Base-by-base conservation (phyloP, 2,888 invertebrate genomes). In the Diloba caeruleocephala region DNA sequence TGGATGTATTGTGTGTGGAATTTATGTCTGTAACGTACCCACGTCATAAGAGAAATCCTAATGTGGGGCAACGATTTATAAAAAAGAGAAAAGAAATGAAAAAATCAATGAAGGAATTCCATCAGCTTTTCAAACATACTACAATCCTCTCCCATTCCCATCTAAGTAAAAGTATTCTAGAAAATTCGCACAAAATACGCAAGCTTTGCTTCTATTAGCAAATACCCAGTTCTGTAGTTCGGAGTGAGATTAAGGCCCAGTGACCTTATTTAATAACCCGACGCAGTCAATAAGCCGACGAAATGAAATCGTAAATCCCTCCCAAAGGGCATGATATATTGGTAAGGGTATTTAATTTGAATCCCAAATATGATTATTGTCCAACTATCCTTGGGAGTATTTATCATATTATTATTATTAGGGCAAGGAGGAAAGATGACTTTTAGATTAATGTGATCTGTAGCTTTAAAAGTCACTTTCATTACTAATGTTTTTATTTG, bases 261-360 rank as follows among this genome's bases (percentile, higher is more conserved):
- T 73, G 71, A 75, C 76, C 77, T 71, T 71, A 77, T 72, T 75
- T 74, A 77, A 75, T 80, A 78, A 78, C 74, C 72, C 72, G 49
- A 44, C 59, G 66, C 55, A 74, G 76, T 77, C 76, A 77, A 78
- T 81, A 81, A 79, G 75, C 74, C 74, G 57, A 55, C 78, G 58
- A 78, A 81, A 81, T 81, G 74, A 80, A 81, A 77, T 77, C 65
- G 70, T 64, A 72, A 73, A 74, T 74, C 71, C 64, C 57, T 49
- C 45, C 68, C 65, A 48, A 64, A 65, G 62, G 67, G 54, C 57
- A 71, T 63, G 71, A 76, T 76, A 71, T 70, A 72, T 66, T 56
- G 58, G 51, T 42, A 42, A 58, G 57, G 59, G 53, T 50, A 61
- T 67, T 71, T 72, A 63, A 68, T 66, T 72, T 62, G 72, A 66